Conservation (phyloP, 2,113 vertebrate genomes). For the Aspiorhynchus laticeps region DNA sequence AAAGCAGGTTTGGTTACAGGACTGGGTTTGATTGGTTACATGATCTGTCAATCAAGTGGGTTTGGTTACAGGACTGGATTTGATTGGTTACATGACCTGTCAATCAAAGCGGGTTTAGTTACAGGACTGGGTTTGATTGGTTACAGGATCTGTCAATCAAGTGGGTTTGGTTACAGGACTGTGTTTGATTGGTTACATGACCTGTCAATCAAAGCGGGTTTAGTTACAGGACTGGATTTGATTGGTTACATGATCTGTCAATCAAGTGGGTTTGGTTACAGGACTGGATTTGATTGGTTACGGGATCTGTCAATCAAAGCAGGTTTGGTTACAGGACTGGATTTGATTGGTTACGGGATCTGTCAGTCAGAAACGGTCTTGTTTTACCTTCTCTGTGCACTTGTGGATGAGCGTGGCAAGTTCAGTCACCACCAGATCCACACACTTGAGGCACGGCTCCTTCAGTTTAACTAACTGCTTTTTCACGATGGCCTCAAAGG, state of each 20-base stretch:
- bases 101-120: not conserved
- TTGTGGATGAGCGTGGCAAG: constrained; percentile 90
- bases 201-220: not conserved
- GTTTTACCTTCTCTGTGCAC: constrained; percentile 91
- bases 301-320: not conserved
- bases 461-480: constrained; percentile 98
- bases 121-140: not conserved
- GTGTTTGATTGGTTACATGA: not conserved
- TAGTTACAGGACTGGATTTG: not conserved
- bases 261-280: not conserved
- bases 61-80: no score
- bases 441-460: constrained; percentile 96
- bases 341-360: not conserved
- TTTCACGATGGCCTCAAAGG: constrained; percentile 98
- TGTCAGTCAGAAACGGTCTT: not conserved
- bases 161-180: not conserved
- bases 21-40: no score
- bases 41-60: no score
- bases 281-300: not conserved
- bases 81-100: no score
- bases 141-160: not conserved
- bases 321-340: not conserved
- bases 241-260: not conserved
- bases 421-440: constrained; percentile 94
- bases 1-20: no score